phyloP scores from a whole-genome alignment of 2,888 invertebrate genomes.

The Thymelicus acteon region DNA sequence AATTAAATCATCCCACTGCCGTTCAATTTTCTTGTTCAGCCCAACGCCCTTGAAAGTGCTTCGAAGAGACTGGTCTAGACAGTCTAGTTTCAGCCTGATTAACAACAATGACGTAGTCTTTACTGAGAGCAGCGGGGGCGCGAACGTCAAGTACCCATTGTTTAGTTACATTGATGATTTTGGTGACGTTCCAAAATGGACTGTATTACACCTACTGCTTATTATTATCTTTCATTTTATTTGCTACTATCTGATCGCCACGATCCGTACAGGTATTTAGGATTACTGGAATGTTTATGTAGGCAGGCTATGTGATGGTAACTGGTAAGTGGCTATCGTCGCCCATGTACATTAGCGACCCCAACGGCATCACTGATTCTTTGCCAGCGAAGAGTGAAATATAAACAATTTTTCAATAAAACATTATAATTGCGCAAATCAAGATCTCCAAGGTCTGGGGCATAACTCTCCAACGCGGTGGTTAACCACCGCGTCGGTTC shows the following conservation, averaged over 20 bases:
- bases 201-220: neutral
- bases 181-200: neutral
- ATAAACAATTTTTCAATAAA: neutral
- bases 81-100: neutral
- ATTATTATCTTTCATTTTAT: neutral
- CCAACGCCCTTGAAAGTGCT: too few relatives aligned
- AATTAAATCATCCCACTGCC: neutral
- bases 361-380: too few relatives aligned
- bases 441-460: conserved; percentile 4
- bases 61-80: neutral
- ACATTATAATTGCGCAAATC: neutral
- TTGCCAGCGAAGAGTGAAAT: too few relatives aligned
- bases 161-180: neutral
- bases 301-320: too few relatives aligned
- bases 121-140: neutral
- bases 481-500: conserved; percentile 13
- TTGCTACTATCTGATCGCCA: too few relatives aligned
- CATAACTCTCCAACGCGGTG: conserved; percentile 15
- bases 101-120: neutral
- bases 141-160: neutral
- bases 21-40: neutral
- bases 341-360: too few relatives aligned
- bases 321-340: too few relatives aligned
- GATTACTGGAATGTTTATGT: too few relatives aligned
- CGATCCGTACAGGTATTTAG: too few relatives aligned